phyloP scores from a whole-genome alignment of 2,113 vertebrate genomes.

The Tretioscincus oriximinensis region DNA sequence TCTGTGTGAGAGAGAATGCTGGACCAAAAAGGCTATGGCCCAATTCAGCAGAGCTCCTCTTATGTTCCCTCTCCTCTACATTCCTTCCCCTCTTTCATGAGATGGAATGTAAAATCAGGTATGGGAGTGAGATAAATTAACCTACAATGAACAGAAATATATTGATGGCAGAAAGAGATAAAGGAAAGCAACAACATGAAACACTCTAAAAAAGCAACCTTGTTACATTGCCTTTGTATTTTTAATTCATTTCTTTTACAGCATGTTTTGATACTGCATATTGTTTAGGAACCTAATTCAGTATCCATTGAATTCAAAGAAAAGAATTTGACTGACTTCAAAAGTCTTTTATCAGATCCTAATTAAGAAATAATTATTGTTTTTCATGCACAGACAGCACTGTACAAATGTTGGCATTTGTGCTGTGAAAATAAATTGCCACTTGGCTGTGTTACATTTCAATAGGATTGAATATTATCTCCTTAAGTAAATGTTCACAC shows the following conservation, averaged over 20 bases:
- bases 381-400: not conserved
- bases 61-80: too few species aligned
- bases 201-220: not conserved
- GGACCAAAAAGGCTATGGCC: too few species aligned
- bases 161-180: not conserved
- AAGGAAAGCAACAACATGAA: not conserved
- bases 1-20: too few species aligned
- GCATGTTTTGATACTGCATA: not conserved
- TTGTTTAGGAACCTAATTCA: not conserved
- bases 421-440: slow-evolving; percentile 18
- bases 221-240: not conserved
- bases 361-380: not conserved
- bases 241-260: slow-evolving; percentile 13
- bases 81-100: too few species aligned
- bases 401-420: slow-evolving; percentile 10
- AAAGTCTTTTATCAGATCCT: not conserved
- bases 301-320: not conserved
- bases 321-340: not conserved
- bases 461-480: slow-evolving; percentile 7
- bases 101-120: not conserved
- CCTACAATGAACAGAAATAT: not conserved
- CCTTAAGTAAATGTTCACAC: not conserved
- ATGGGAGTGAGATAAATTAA: not conserved
- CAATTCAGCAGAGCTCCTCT: too few species aligned
- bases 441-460: not conserved